These are phyloP conservation scores for Oeneis ivallda DNA, from an alignment of 2,888 invertebrate species.

Conservation along the genomic window DNA sequence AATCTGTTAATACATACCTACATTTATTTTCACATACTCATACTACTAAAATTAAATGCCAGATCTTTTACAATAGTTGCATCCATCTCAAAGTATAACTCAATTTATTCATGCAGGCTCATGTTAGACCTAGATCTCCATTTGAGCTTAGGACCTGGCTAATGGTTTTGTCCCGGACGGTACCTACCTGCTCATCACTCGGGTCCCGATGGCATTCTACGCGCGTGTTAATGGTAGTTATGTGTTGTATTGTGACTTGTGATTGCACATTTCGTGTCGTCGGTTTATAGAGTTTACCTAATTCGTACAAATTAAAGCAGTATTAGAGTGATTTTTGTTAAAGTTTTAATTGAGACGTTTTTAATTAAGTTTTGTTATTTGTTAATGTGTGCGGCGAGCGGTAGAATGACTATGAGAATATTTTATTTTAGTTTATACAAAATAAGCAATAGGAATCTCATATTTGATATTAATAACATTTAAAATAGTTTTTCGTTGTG, in stretches of 20 bases:
- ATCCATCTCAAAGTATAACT: too few relatives aligned
- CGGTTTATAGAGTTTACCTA: slow-evolving; percentile 65
- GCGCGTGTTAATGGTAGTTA: slow-evolving; percentile 20
- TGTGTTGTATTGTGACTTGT: slow-evolving; percentile 61
- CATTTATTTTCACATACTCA: too few relatives aligned
- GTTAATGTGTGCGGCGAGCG: slow-evolving; percentile 63
- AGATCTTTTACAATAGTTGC: too few relatives aligned
- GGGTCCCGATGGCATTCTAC: neutral
- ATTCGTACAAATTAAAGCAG: slow-evolving; percentile 81
- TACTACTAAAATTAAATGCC: too few relatives aligned
- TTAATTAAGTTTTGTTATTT: slow-evolving; percentile 80
- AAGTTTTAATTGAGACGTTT: slow-evolving; percentile 76
- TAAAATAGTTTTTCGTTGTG: slow-evolving; percentile 34
- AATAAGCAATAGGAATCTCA: slow-evolving; percentile 37
- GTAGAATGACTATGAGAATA: slow-evolving; percentile 32
- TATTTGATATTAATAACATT: slow-evolving; percentile 27
- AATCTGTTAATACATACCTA: too few relatives aligned
- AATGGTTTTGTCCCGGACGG: too few relatives aligned
- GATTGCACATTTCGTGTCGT: slow-evolving; percentile 61
- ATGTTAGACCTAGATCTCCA: too few relatives aligned
- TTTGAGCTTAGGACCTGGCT: too few relatives aligned
- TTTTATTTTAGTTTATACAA: slow-evolving; percentile 26
- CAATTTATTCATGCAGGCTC: too few relatives aligned
- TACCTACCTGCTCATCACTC: too few relatives aligned
- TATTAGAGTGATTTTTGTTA: slow-evolving; percentile 82